Percentiles rank a stretch among this genome's conserved stretches.
phyloP scores from a whole-genome alignment of 2,113 vertebrate species.

The Mesitornis unicolor region DNA sequence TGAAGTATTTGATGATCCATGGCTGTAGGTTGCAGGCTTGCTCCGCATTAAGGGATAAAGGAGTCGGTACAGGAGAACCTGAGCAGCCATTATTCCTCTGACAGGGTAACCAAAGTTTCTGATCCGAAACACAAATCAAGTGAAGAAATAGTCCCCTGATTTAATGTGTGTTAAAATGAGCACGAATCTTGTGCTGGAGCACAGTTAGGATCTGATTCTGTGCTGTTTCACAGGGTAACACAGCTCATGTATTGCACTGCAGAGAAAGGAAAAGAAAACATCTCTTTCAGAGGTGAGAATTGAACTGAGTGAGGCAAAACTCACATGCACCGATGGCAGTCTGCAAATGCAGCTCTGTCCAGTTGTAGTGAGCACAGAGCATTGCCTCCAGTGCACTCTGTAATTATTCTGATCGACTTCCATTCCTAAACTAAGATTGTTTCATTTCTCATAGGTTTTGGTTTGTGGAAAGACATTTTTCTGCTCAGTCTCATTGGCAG shows the following conservation, averaged over 20 bases:
- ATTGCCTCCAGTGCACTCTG: background rate
- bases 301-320: background rate
- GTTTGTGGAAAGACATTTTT: slow-evolving; percentile 11
- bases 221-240: background rate
- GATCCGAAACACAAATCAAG: background rate
- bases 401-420: background rate
- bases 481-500: background rate
- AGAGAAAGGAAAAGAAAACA: background rate
- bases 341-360: background rate
- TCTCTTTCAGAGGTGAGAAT: background rate
- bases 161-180: background rate
- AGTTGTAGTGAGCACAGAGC: background rate
- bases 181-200: fast-evolving
- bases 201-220: background rate
- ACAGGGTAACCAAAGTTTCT: background rate
- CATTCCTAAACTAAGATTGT: background rate
- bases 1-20: background rate
- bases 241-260: background rate
- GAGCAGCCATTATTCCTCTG: background rate
- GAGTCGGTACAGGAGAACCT: fast-evolving
- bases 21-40: background rate
- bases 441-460: slow-evolving; percentile 23
- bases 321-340: background rate
- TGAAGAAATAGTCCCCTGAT: background rate
- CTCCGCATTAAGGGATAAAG: background rate